Percentiles rank a stretch among this genome's conserved stretches.
Conservation (phyloP, 2,888 invertebrate species). For the Melinopterus prodromus region DNA sequence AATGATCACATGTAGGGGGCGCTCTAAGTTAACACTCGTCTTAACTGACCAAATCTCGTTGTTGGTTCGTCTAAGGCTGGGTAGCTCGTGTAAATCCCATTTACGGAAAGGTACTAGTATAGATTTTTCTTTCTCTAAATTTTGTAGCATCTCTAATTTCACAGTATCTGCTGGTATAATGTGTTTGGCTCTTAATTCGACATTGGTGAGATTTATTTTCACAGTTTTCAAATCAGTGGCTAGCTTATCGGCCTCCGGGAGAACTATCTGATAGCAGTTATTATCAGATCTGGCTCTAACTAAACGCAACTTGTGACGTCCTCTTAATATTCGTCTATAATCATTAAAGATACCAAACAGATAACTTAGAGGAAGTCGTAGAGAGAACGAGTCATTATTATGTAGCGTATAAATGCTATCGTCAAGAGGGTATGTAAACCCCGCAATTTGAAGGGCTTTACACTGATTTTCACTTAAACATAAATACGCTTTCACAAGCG, state of each 20-base stretch:
- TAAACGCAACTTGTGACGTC: slow-evolving; percentile 54
- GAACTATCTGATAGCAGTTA: slow-evolving; percentile 44
- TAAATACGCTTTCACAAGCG: slow-evolving; percentile 51
- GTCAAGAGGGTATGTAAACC: slow-evolving; percentile 38
- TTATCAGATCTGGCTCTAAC: slow-evolving; percentile 45
- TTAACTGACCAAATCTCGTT: slow-evolving; percentile 32
- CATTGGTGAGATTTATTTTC: neutral
- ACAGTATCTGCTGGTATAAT: neutral
- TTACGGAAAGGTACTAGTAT: slow-evolving; percentile 35
- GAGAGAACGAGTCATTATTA: slow-evolving; percentile 29
- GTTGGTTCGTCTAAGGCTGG: slow-evolving; percentile 15
- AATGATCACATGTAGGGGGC: slow-evolving; percentile 32
- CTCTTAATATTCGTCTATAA: slow-evolving; percentile 52
- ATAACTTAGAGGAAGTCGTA: slow-evolving; percentile 49
- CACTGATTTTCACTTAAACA: slow-evolving; percentile 47
- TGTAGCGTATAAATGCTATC: slow-evolving; percentile 20
- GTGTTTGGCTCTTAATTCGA: neutral
- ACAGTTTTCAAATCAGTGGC: neutral
- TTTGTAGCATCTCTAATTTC: slow-evolving; percentile 24
- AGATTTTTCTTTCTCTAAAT: slow-evolving; percentile 26
- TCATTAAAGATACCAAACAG: slow-evolving; percentile 53
- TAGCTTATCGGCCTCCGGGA: neutral
- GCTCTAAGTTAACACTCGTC: slow-evolving; percentile 29
- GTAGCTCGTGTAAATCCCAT: slow-evolving; percentile 34
- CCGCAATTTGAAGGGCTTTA: slow-evolving; percentile 45